Base-by-base conservation (phyloP, 2,888 invertebrate genomes). In the Lithodes maja region DNA sequence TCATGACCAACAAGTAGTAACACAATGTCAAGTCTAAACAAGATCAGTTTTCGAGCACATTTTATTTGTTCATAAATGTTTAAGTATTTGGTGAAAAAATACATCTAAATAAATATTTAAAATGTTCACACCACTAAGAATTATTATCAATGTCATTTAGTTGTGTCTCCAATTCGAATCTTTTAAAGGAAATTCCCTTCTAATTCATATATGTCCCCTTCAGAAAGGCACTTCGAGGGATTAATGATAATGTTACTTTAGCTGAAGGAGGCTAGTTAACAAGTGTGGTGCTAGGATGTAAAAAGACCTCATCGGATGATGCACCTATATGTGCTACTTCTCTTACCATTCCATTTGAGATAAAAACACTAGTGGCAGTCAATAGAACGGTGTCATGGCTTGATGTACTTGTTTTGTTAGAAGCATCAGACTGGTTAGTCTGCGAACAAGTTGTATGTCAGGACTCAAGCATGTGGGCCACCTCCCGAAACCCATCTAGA, bases 381-480 rank as follows among this genome's bases (percentile, higher is more conserved):
- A 12, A 12, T 12, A 61, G 61, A 12, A 61, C 7, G 61, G 61
- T 61, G 61, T 61, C 61, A 12, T 61, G 61, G 61, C 61, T 61
- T 5, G 61, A 61, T 5, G 61, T 7, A 12, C 12, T 61, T 5
- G 61, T 61, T 61, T 61, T 61, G 12, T 5, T 7, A 12, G 61
- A 61, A 61, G 61, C 61, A 61, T 7, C 61, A 7, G 61, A 61
- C 61, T 61, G 7, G 61, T 12, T 12, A 7, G 61, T 7, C 12
- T 61, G 61, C 61, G 61, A 61, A 12, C 61, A 5, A 5, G 61
- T 61, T 61, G 61, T 5, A 61, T 85, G 85, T 81, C 89, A 89
- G 33, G 85, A 89, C 82, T 89, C 85, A 50, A 85, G 53, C 71
- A 85, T 80, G 81, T 85, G 89, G 12, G 85, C 89, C 52, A 85